Evolutionary conservation across 2,113 vertebrate genomes (phyloP), one percentile per base, ranked within the genome.

Genomic region (Conger conger): DNA sequence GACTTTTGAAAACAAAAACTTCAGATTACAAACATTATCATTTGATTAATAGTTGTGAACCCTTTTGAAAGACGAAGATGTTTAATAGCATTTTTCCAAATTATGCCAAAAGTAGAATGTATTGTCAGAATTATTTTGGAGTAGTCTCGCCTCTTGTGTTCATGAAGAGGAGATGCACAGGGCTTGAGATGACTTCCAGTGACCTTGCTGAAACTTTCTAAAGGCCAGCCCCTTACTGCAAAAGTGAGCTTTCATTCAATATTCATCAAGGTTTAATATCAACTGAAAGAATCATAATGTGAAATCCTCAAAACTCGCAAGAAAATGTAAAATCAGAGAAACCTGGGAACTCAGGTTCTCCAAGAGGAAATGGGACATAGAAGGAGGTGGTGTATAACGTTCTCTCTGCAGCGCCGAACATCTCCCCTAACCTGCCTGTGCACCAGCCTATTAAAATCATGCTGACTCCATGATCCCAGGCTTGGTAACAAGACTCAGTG

Each of bases 181-280:
- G 89, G 89, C 90, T 86, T 84, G 89, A 91, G 88, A 88, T 87
- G 86, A 88, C 91, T 90, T 92, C 91, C 92, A 93, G 92, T 77
- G 53, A 82, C 50, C 80, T 82, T 17, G 15, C 23, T 57, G 30
- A 81, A 91, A 87, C 90, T 88, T 86, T 81, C 87, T 90, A 92
- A 94, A 93, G 92, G 92, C 91, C 91, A 91, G 87, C 85, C 84
- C 89, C 89, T 89, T 86, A 88, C 86, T 84, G n/a, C 82, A 86
- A 87, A 87, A 89, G 88, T 90, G 90, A 86, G 80, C 91, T 90
- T 91, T 92, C 93, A 94, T 93, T 89, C 85, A 94, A 92, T 93
- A 93, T 93, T 92, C 91, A 94, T 93, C 92, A 93, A 92, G 90
- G 90, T 86, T 87, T 91, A 91, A 92, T 92, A 92, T 91, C 81